Percentiles rank a stretch among this genome's conserved stretches.
These are phyloP conservation scores for Rhinogobio ventralis DNA, from an alignment of 2,797 vertebrate species.

Conservation along the genomic window DNA sequence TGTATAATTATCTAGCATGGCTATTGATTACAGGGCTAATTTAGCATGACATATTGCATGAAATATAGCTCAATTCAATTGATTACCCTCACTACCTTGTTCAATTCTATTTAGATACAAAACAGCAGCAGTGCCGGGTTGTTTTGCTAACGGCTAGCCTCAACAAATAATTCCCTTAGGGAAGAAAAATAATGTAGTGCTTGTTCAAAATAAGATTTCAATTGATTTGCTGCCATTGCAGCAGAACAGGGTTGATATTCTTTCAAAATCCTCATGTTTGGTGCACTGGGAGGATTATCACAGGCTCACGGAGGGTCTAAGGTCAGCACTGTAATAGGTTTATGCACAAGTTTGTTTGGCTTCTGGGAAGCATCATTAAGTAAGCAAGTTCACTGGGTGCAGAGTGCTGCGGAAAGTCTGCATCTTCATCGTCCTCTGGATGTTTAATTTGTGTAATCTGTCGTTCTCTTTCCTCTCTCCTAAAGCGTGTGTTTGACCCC, in stretches of 20 bases:
- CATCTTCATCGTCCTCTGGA: conserved; percentile 63
- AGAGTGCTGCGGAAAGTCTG: conserved; percentile 55
- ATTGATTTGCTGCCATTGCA: conserved; percentile 81
- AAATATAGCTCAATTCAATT: conserved; percentile 56
- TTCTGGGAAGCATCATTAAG: conserved; percentile 75
- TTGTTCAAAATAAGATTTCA: conserved; percentile 79
- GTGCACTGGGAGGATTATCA: conserved; percentile 49
- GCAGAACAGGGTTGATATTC: conserved; percentile 71
- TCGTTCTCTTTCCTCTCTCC: conserved; percentile 33
- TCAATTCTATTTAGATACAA: conserved; percentile 46
- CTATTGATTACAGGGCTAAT: conserved; percentile 62
- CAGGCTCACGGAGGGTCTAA: conserved; percentile 37
- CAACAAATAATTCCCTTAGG: conserved; percentile 56
- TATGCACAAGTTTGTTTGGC: conserved; percentile 67
- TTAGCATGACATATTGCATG: conserved; percentile 55
- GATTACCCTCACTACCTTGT: conserved; percentile 48
- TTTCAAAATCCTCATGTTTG: conserved; percentile 69
- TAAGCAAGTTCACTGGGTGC: conserved; percentile 71
- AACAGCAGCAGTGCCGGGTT: conserved; percentile 29
- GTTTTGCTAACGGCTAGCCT: conserved; percentile 53
- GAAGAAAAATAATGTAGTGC: conserved; percentile 76
- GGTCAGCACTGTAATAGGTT: conserved; percentile 54
- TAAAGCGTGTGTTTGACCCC: conserved; percentile 41
- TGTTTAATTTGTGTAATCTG: conserved; percentile 72
- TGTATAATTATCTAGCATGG: conserved; percentile 53